Evolutionary conservation across 37 sponge, comb jelly and placozoan species (phyloP).

Genomic region (Lycopodina hypogea): DNA sequence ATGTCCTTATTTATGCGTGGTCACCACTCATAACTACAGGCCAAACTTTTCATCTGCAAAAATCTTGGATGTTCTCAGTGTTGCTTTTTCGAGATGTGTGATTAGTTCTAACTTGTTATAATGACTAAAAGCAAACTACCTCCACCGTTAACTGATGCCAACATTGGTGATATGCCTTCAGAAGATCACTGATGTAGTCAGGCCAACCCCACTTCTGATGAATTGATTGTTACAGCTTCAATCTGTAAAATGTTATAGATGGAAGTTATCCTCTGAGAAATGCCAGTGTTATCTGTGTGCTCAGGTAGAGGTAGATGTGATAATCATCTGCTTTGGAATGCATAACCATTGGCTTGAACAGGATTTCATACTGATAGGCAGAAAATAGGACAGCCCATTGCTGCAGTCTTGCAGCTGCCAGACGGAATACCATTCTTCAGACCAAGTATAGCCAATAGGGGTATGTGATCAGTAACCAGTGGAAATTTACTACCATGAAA

Average conservation of each 20-base stretch:
- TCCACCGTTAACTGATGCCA: conserved; percentile 27
- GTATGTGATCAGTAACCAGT: conserved; percentile 51
- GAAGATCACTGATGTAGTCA: neutral
- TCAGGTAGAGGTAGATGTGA: conserved; percentile 36
- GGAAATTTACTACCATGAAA: conserved; percentile 64
- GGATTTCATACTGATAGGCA: conserved; percentile 37
- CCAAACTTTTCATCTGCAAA: conserved; percentile 39
- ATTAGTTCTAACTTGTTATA: conserved; percentile 3
- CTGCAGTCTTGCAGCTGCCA: conserved; percentile 44
- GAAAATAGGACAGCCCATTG: conserved; percentile 50
- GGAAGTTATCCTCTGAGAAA: neutral
- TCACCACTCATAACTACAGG: conserved; percentile 51
- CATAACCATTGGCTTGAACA: conserved; percentile 14
- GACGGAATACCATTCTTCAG: conserved; percentile 21
- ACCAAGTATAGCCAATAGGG: conserved; percentile 26
- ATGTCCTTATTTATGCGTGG: conserved; percentile 30
- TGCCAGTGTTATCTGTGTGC: neutral
- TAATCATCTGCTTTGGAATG: conserved; percentile 63
- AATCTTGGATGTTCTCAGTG: conserved; percentile 39
- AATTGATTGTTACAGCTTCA: neutral
- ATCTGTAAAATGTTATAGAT: conserved; percentile 1
- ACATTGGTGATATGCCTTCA: neutral
- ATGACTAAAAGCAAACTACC: conserved; percentile 37
- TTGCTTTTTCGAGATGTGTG: conserved; percentile 6
- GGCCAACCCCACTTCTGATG: conserved; percentile 31